Evolutionary conservation across 2,113 vertebrate genomes (phyloP).

Genomic region (Phrynocephalus versicolor): DNA sequence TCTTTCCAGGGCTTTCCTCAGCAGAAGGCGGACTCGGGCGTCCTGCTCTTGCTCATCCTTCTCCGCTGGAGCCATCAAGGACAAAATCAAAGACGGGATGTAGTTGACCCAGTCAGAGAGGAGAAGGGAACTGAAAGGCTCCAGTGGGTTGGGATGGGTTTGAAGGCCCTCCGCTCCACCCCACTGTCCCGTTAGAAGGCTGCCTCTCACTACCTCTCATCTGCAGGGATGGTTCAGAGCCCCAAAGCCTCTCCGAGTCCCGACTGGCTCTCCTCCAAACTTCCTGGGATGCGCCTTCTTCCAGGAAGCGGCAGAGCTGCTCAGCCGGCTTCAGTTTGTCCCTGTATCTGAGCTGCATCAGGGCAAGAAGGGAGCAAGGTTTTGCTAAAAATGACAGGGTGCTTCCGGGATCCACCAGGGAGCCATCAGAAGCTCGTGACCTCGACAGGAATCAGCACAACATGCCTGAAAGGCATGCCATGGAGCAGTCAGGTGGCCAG

Average conservation of each 20-base stretch:
- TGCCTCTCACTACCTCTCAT: conserved; percentile 59
- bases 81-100: not conserved
- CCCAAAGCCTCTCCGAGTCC: not conserved
- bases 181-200: too few species aligned
- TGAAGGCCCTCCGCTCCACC: not conserved
- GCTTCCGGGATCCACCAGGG: not conserved
- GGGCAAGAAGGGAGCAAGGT: not conserved
- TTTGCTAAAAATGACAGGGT: not conserved
- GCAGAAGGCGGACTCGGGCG: conserved; percentile 68
- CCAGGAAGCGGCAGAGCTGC: conserved; percentile 46
- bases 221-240: conserved; percentile 14
- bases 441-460: too few species aligned
- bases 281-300: conserved; percentile 57
- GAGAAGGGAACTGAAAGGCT: too few species aligned
- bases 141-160: not conserved
- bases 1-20: conserved; percentile 75
- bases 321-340: conserved; percentile 35
- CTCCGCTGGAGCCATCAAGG: conserved; percentile 72
- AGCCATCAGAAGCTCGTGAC: too few species aligned
- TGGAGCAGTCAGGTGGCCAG: too few species aligned
- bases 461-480: too few species aligned
- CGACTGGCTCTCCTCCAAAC: conserved; percentile 41
- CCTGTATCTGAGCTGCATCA: conserved; percentile 36
- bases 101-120: too few species aligned
- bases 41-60: conserved; percentile 82